Conservation (phyloP, 2,113 vertebrate species). For the Eonycteris spelaea region DNA sequence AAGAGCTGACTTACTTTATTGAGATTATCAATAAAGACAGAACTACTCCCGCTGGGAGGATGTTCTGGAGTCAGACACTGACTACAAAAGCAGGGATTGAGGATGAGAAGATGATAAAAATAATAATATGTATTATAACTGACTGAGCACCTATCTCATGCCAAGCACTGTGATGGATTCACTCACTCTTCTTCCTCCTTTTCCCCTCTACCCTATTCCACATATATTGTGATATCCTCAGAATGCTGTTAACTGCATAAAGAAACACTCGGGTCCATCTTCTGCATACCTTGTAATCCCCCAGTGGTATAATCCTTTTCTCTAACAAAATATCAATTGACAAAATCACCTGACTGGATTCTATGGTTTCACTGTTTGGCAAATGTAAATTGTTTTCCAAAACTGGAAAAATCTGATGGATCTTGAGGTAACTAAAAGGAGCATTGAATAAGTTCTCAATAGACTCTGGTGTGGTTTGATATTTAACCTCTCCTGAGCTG, state of each 20-base stretch:
- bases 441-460: neutral
- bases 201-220: neutral
- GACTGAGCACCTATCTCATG: neutral
- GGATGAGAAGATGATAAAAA: neutral
- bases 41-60: neutral
- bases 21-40: neutral
- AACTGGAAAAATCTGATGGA: neutral
- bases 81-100: neutral
- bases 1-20: neutral
- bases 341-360: neutral
- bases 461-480: neutral
- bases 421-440: neutral
- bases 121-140: neutral
- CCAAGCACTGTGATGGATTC: neutral
- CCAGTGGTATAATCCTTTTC: neutral
- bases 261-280: neutral
- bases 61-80: neutral
- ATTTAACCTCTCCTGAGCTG: neutral
- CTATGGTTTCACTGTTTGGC: neutral
- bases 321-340: neutral
- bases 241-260: neutral
- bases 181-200: neutral
- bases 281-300: neutral
- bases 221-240: neutral
- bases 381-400: conserved; percentile 9